These are phyloP conservation scores for Drosophila ustulata DNA, from an alignment of 2,888 invertebrate species.

Conservation along the genomic window DNA sequence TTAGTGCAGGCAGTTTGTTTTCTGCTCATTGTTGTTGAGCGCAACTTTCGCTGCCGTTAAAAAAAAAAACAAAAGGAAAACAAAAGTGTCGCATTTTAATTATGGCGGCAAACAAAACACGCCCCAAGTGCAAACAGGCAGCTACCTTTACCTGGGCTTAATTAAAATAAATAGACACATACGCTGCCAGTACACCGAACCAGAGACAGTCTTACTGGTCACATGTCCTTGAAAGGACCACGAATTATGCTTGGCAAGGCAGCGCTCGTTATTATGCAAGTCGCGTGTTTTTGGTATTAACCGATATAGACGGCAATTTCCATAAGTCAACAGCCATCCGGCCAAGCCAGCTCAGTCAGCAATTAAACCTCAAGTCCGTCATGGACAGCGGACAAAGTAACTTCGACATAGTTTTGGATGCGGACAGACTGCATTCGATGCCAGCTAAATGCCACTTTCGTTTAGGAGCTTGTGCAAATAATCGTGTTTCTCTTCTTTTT, in stretches of 20 bases:
- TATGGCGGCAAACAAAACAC: conserved; percentile 58
- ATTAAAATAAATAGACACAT: conserved; percentile 78
- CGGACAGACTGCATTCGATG: conserved; percentile 30
- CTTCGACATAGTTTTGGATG: conserved; percentile 8
- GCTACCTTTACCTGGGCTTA: conserved; percentile 70
- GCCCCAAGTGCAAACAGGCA: conserved; percentile 57
- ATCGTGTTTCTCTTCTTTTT: conserved; percentile 30
- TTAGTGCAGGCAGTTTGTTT: conserved; percentile 60
- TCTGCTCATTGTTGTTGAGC: conserved; percentile 24
- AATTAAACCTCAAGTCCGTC: conserved; percentile 65
- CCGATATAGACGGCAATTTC: conserved; percentile 75
- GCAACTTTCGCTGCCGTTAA: conserved; percentile 36
- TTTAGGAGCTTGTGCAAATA: conserved; percentile 50
- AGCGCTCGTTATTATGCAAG: conserved; percentile 65
- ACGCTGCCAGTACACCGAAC: conserved; percentile 22
- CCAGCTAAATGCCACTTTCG: conserved; percentile 50
- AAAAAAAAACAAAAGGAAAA: conserved; percentile 30
- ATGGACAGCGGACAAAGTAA: conserved; percentile 29
- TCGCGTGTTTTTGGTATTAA: conserved; percentile 67
- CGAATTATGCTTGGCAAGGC: conserved; percentile 50
- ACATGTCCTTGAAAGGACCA: conserved; percentile 57
- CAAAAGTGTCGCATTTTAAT: conserved; percentile 66
- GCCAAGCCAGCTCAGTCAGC: conserved; percentile 53
- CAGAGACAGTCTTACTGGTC: conserved; percentile 30
- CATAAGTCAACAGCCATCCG: conserved; percentile 70